Evolutionary conservation across 1,140 invertebrate genomes (phyloP).

Genomic region (Hydropsyche tenuis): DNA sequence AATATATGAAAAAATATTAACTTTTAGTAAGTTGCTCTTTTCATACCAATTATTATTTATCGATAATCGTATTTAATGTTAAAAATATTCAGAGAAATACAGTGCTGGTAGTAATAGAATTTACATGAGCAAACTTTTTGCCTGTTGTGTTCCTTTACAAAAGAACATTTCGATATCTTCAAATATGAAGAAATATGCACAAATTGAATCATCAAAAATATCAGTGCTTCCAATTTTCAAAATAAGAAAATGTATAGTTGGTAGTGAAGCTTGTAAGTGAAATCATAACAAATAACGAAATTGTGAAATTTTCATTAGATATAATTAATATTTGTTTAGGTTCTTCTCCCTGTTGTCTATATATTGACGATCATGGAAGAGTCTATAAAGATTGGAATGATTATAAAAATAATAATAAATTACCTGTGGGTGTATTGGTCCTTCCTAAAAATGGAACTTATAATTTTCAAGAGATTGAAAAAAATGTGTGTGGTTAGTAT

Average conservation of each 20-base stretch:
- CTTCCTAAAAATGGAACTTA: conserved; percentile 40
- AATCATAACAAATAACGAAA: too few species aligned
- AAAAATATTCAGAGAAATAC: conserved; percentile 41
- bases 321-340: neutral
- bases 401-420: conserved; percentile 41
- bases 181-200: neutral
- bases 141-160: conserved; percentile 35
- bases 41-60: neutral
- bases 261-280: conserved; percentile 11
- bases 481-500: too few species aligned
- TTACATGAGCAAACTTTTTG: conserved; percentile 42
- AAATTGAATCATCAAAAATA: conserved; percentile 29
- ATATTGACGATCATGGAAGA: conserved; percentile 42
- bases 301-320: too few species aligned
- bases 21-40: conserved; percentile 3
- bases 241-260: conserved; percentile 44
- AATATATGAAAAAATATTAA: conserved; percentile 13
- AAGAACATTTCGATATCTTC: neutral
- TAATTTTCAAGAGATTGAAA: neutral
- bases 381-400: conserved; percentile 36
- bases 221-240: conserved; percentile 36
- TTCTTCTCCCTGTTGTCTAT: conserved; percentile 29
- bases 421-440: conserved; percentile 40
- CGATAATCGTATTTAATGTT: neutral
- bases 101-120: conserved; percentile 29